Percentiles rank a stretch among this genome's conserved stretches.
Evolutionary conservation across 2,113 vertebrate species (phyloP).

Genomic region (Pachycephala philippinensis): DNA sequence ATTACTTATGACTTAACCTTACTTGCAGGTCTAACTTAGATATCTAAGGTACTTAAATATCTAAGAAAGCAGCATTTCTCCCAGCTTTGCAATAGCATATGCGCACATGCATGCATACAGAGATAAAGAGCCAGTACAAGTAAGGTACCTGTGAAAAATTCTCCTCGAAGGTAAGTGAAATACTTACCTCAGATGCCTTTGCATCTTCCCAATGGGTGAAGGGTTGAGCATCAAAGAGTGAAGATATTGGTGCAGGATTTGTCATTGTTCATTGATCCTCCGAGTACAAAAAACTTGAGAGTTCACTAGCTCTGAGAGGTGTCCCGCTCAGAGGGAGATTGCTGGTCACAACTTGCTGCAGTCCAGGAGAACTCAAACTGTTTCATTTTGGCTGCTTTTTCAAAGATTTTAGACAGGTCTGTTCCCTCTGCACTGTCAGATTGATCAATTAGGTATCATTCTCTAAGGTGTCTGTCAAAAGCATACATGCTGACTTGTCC

Average conservation of each 20-base stretch:
- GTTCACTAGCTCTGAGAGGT: background rate
- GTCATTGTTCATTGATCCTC: fast-evolving
- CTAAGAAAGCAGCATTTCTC: background rate
- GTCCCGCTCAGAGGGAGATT: background rate
- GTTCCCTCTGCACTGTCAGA: background rate
- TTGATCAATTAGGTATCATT: background rate
- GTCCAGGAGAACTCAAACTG: background rate
- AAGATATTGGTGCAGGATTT: background rate
- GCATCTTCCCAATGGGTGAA: too few relatives aligned
- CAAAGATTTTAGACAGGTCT: background rate
- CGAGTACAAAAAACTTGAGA: background rate
- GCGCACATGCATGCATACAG: background rate
- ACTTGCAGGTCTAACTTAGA: background rate
- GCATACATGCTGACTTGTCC: background rate
- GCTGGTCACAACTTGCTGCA: fast-evolving
- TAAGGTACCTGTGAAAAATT: background rate
- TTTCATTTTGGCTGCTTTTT: background rate
- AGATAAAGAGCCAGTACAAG: background rate
- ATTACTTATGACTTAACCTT: background rate
- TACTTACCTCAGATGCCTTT: too few relatives aligned
- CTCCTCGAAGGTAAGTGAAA: too few relatives aligned
- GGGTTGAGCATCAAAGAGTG: too few relatives aligned
- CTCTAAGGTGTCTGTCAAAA: background rate
- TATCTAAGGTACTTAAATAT: background rate
- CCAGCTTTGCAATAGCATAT: background rate